Conservation (phyloP, 2,888 invertebrate species). For the Caenorhabditis sinica region DNA sequence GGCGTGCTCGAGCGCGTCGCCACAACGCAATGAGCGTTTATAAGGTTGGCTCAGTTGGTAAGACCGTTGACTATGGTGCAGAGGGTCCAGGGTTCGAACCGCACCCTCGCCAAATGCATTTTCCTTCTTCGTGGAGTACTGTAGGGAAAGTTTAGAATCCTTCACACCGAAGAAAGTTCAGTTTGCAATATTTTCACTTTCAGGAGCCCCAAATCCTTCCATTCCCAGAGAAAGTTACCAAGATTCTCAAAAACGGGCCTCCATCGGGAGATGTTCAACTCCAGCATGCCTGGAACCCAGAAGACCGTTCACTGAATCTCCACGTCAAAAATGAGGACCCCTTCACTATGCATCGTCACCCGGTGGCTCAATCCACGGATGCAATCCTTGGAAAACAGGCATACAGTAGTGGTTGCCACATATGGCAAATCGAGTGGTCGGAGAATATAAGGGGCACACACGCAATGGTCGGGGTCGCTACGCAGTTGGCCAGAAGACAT, state of each 20-base stretch:
- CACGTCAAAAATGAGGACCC: conserved; percentile 99
- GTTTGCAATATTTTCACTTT: no score
- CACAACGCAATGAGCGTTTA: no score
- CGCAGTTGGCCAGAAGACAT: conserved; percentile 89
- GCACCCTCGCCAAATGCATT: no score
- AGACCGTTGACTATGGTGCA: no score
- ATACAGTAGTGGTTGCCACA: conserved; percentile 94
- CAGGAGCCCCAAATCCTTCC: no score
- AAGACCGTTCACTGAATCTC: conserved; percentile 96
- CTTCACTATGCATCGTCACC: conserved; percentile 97
- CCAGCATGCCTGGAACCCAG: conserved; percentile 90
- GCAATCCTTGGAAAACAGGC: conserved; percentile 96
- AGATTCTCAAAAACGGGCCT: background rate
- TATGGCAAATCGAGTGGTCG: conserved; percentile 99
- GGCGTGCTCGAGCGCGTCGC: no score
- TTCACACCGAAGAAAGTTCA: no score
- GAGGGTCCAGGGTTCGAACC: no score
- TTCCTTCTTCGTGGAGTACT: no score
- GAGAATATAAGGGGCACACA: conserved; percentile 97
- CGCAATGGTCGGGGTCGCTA: conserved; percentile 98
- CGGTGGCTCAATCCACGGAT: conserved; percentile 98
- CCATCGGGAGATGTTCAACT: conserved; percentile 66
- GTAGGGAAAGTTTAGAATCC: no score
- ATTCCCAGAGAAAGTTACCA: no score
- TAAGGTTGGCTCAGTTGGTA: no score